phyloP scores from a whole-genome alignment of 35 echinoderm and acorn worm species.

The Anneissia japonica region DNA sequence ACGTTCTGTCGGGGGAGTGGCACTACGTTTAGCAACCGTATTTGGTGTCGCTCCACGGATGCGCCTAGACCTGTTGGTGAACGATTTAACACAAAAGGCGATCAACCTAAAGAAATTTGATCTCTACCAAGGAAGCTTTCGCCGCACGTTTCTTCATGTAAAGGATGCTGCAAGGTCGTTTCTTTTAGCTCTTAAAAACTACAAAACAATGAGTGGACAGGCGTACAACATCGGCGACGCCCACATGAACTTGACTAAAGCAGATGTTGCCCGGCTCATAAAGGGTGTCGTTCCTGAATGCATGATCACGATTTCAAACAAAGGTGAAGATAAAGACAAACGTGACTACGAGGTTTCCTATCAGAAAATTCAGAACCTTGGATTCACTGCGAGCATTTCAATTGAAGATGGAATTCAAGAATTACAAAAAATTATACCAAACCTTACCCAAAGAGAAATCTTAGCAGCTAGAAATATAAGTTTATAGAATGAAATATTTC shows the following conservation, averaged over 20 bases:
- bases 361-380: slow-evolving; percentile 40
- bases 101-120: slow-evolving; percentile 45
- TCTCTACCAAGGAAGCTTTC: slow-evolving; percentile 59
- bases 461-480: slow-evolving; percentile 55
- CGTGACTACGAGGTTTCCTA: slow-evolving; percentile 72
- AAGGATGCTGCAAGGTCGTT: slow-evolving; percentile 54
- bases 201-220: slow-evolving; percentile 57
- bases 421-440: slow-evolving; percentile 56
- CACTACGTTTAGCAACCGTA: slow-evolving; percentile 61
- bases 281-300: slow-evolving; percentile 36
- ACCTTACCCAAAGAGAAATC: slow-evolving; percentile 36
- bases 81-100: slow-evolving; percentile 64
- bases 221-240: slow-evolving; percentile 65
- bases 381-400: slow-evolving; percentile 37
- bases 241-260: slow-evolving; percentile 71
- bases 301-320: slow-evolving; percentile 20
- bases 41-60: slow-evolving; percentile 65
- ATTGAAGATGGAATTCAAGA: slow-evolving; percentile 52
- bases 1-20: slow-evolving; percentile 37
- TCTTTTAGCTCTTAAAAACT: slow-evolving; percentile 53
- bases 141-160: slow-evolving; percentile 64
- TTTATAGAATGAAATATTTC: too few relatives aligned
- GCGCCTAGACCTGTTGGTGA: slow-evolving; percentile 60
- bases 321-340: slow-evolving; percentile 68
- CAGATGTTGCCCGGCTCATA: slow-evolving; percentile 45